A percentile compares a stretch with the other conserved stretches of the same genome.
phyloP scores from a whole-genome alignment of 2,888 invertebrate genomes.

The Drosophila recens region DNA sequence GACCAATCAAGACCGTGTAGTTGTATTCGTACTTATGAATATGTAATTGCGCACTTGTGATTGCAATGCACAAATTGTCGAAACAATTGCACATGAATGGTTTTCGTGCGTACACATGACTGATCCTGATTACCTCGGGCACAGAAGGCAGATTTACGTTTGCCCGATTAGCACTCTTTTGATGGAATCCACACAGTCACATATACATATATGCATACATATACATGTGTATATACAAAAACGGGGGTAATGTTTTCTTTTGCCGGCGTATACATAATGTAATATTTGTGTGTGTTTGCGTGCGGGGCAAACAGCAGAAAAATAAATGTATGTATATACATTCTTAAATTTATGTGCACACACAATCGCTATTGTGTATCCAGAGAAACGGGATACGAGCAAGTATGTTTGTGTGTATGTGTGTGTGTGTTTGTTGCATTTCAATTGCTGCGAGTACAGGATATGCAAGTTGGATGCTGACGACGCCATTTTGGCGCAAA shows the following conservation, averaged over 20 bases:
- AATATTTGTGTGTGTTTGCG: slow-evolving; percentile 26
- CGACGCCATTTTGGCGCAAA: slow-evolving; percentile 56
- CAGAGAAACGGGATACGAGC: background rate
- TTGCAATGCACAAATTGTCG: slow-evolving; percentile 5
- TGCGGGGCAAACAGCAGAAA: slow-evolving; percentile 13
- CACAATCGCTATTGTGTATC: slow-evolving; percentile 14
- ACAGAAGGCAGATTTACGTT: slow-evolving; percentile 1
- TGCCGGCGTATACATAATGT: slow-evolving; percentile 3
- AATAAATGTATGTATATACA: slow-evolving; percentile 6
- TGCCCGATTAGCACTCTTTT: slow-evolving; percentile 13
- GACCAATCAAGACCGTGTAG: slow-evolving; percentile 2
- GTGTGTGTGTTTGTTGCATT: slow-evolving; percentile 41
- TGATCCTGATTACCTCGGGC: slow-evolving; percentile 11
- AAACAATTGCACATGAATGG: slow-evolving; percentile 32
- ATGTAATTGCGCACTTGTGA: slow-evolving; percentile 17
- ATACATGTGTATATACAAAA: background rate
- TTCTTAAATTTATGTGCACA: slow-evolving; percentile 38
- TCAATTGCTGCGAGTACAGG: slow-evolving; percentile 39
- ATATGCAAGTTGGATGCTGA: slow-evolving; percentile 22
- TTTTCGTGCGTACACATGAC: slow-evolving; percentile 32
- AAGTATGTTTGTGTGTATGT: slow-evolving; percentile 1
- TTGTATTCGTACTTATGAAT: slow-evolving; percentile 17
- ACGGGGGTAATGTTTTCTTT: slow-evolving; percentile 17
- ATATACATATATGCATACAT: background rate
- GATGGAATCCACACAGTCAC: background rate